Evolutionary conservation across 1,140 invertebrate species (phyloP), one percentile per base, ranked within the genome.

Genomic region (Zeugodacus cucurbitae): DNA sequence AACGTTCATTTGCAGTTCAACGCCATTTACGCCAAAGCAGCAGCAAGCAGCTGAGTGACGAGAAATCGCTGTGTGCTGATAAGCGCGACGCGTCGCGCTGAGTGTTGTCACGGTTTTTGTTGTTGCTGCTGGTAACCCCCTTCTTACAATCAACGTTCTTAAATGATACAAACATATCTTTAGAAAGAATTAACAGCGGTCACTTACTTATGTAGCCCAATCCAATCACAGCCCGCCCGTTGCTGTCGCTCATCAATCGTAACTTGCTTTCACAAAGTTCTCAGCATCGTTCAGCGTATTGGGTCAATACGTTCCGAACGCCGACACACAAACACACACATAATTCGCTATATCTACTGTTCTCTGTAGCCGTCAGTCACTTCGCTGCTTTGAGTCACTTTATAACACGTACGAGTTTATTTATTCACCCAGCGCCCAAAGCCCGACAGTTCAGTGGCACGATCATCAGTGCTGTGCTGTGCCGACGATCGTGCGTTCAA

Each of bases 1-100:
- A 14, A 74, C 37, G 37, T 82, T 48, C 41, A 82, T 82, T 82
- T 26, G 37, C 74, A 82, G 74, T 82, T 82, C 74, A 82, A 48
- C 41, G 74, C 74, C 74, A 82, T 82, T 82, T 82, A 29, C 41
- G 74, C n/a, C n/a, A n/a, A n/a, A n/a, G n/a, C n/a, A n/a, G n/a
- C n/a, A n/a, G n/a, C 48, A 82, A 82, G 41, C 37, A 29, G 14
- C 26, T 26, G 64, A 70, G 26, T 70, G 64, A 70, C 26, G 64
- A 29, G 26, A 34, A 70, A 17, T 32, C 14, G 64, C 64, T 82
- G 22, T 11, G 32, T 70, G 22, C 8, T 48, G 37, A 82, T 82
- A 48, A 54, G 74, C 37, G 74, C 2, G n/a, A 8, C n/a, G 48
- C 2, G n/a, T n/a, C n/a, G 48, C n/a, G 67, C 34, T 37, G 22